Evolutionary conservation across 2,797 vertebrate species (phyloP), one percentile per base, ranked within the genome.

Genomic region (Periparus ater): DNA sequence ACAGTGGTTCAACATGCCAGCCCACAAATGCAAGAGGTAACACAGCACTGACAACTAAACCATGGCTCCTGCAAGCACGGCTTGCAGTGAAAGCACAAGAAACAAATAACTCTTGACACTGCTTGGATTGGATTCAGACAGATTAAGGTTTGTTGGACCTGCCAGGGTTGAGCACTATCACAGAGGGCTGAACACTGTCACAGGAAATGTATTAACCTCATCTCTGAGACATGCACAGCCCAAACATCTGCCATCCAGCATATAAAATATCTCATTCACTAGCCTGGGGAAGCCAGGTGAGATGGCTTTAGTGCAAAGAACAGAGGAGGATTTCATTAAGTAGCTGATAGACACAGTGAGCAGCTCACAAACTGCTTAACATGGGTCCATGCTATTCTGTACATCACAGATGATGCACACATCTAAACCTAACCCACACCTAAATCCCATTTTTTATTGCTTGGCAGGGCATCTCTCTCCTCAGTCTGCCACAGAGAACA

Each of bases 41-140:
- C 82, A 80, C 61, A 62, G 75, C n/a, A 34, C 73, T 45, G 36
- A 22, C 79, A 58, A 2, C 23, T 60, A 34, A 81, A 67, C 32
- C 38, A 10, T 0, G 13, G 61, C 68, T 81, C 45, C 85, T 10
- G 5, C 62, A 75, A 62, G 80, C 58, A 44, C 0, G 0, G 42
- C 47, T 86, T 38, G 17, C 55, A 36, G 55, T 30, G 80, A 66
- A 81, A 79, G 63, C 29, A 82, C 25, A 67, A 82, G 78, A 50
- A 91, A 57, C 66, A 91, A 85, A 85, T 25, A 51, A 45, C 45
- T 85, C 85, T 47, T 89, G 66, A 12, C 63, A 21, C 71, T 87
- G 40, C 63, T 91, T 95, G 94, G 83, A 81, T 9, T 45, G 36
- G 44, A 62, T 88, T 88, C 91, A 72, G 80, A 50, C 12, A 47